Base-by-base conservation (phyloP, 2,888 invertebrate species). In the Idaea straminata region DNA sequence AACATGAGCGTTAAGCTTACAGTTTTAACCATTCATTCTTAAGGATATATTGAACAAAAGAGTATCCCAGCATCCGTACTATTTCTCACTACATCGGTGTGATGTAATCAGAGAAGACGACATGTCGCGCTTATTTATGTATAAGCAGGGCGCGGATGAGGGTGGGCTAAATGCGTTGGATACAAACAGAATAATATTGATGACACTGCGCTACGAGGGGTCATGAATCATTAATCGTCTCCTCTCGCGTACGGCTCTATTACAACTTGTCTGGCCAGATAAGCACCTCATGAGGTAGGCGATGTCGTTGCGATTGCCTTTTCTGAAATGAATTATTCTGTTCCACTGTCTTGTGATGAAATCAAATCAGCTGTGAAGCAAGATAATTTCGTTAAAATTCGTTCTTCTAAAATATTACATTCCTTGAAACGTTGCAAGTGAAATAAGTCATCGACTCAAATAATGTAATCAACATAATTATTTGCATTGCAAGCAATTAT, bases 101-200 rank as follows among this genome's bases (percentile, higher is more conserved):
- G 92, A 92, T 92, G 92, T 92, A 92, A 92, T 92, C 92, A 92
- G 92, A 92, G 92, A 92, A 92, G 92, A 91, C 91, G 92, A 92
- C 92, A 92, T 92, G 92, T 92, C 91, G 91, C 84, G 86, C 86
- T 92, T 92, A 92, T 92, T 92, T 92, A 92, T 92, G 92, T 92
- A 92, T 92, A 92, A 91, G 87, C 85, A 80, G 89, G 92, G 90
- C 88, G 89, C 88, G 85, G 91, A 91, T 82, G 89, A 90, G 91
- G 92, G 92, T 89, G 91, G 91, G 83, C 91, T 86, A 83, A 87
- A 87, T 87, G 88, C 85, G 86, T 85, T 87, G 84, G 91, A 87
- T 91, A 92, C 92, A 92, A 92, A 92, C 92, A 91, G 92, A 92
- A 92, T 92, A 92, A 92, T 92, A 92, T 92, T 92, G 92, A 92